Evolutionary conservation across 2,113 vertebrate species (phyloP).

Genomic region (Embiotoca jacksoni): DNA sequence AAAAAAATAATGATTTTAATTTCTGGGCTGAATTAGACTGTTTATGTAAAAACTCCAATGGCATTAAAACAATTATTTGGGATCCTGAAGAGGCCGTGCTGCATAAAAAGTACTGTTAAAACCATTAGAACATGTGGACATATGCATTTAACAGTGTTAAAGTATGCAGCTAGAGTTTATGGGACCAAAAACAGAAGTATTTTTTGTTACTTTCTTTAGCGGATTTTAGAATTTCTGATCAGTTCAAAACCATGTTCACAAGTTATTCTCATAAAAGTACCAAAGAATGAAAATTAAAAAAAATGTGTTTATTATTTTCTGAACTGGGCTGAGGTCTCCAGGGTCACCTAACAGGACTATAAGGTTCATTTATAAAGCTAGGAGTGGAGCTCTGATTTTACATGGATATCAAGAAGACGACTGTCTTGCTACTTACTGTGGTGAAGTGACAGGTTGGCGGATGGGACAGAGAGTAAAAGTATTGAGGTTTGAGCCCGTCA

Average conservation of each 20-base stretch:
- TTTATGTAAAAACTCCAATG: not conserved
- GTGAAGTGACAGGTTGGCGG: conserved; percentile 36
- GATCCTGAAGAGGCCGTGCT: not conserved
- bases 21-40: not conserved
- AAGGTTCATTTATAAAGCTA: not conserved
- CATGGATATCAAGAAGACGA: not conserved
- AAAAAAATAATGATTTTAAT: no score
- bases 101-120: not conserved
- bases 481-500: conserved; percentile 63
- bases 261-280: no score
- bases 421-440: not conserved
- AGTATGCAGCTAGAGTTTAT: no score
- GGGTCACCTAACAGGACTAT: not conserved
- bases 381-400: conserved; percentile 17
- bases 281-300: no score
- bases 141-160: no score
- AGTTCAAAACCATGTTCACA: no score
- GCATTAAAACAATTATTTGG: not conserved
- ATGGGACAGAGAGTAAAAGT: conserved; percentile 33
- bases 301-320: no score
- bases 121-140: not conserved
- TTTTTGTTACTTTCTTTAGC: no score
- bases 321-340: not conserved
- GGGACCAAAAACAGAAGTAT: no score
- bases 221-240: not conserved